Conservation (phyloP, 2,113 vertebrate species). For the Raja brachyura region DNA sequence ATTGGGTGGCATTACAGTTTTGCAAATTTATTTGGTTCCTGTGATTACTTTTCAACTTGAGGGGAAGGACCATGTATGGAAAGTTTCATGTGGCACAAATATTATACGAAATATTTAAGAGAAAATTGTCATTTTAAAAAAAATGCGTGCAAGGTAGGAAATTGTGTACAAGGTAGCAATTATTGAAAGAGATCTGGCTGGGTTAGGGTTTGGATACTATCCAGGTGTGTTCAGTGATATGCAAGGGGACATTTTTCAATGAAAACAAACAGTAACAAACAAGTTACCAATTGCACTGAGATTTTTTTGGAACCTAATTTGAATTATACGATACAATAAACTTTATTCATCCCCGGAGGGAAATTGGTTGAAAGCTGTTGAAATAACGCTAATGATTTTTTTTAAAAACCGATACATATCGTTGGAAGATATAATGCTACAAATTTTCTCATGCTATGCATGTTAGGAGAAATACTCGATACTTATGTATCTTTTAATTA, state of each 20-base stretch:
- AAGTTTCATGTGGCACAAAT: neutral
- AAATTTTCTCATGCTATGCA: neutral
- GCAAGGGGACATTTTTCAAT: neutral
- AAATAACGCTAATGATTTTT: too few relatives aligned
- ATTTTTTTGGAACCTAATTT: neutral
- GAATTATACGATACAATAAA: too few relatives aligned
- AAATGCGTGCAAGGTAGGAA: neutral
- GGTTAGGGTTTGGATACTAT: neutral
- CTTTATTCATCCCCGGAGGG: too few relatives aligned
- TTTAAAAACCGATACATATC: neutral
- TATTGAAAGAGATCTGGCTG: neutral
- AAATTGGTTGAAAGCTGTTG: too few relatives aligned
- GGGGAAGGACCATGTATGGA: neutral
- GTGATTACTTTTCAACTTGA: neutral
- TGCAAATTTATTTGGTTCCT: neutral
- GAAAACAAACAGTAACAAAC: neutral
- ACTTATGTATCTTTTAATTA: neutral
- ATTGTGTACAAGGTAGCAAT: neutral
- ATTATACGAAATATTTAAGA: neutral
- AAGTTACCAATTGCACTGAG: too few relatives aligned
- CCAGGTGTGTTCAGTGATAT: conserved; percentile 6
- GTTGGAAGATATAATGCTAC: neutral
- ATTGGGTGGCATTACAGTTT: neutral
- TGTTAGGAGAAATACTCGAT: neutral
- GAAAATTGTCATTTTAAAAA: neutral